phyloP scores from a whole-genome alignment of 92 coral and sea anemone species.

The Anthopleura xanthogrammica region DNA sequence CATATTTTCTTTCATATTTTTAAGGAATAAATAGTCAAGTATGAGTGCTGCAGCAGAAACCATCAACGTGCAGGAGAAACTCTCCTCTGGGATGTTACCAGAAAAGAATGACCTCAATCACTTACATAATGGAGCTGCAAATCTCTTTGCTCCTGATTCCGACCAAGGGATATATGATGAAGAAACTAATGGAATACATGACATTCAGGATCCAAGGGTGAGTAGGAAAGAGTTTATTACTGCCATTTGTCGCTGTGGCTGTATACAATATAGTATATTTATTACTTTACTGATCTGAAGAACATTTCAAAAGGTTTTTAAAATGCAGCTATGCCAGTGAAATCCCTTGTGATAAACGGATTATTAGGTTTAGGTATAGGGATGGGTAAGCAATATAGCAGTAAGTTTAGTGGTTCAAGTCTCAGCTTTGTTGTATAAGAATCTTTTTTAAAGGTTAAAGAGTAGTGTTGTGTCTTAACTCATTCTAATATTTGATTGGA shows the following conservation, averaged over 20 bases:
- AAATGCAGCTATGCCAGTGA: no score
- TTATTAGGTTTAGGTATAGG: no score
- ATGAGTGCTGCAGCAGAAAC: constrained; percentile 91
- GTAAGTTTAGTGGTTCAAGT: no score
- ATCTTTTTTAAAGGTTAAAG: no score
- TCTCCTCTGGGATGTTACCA: constrained; percentile 44
- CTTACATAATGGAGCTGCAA: constrained; percentile 52
- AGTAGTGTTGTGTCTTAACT: no score
- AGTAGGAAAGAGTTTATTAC: not conserved
- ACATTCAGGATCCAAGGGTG: constrained; percentile 64
- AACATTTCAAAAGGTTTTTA: no score
- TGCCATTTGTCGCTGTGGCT: not conserved
- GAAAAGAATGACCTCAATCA: constrained; percentile 42
- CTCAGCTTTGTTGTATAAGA: no score
- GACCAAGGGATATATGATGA: constrained; percentile 59
- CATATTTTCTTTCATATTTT: not conserved
- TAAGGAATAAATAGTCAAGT: constrained; percentile 14
- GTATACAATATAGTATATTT: no score
- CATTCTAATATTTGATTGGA: no score
- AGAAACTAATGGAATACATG: constrained; percentile 58
- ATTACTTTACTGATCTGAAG: no score
- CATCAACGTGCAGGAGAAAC: constrained; percentile 72
- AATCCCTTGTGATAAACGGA: no score
- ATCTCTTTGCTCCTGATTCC: constrained; percentile 91
- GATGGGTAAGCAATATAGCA: no score